Evolutionary conservation across 2,888 invertebrate species (phyloP).

Genomic region (Pachliopta kotzebuea): DNA sequence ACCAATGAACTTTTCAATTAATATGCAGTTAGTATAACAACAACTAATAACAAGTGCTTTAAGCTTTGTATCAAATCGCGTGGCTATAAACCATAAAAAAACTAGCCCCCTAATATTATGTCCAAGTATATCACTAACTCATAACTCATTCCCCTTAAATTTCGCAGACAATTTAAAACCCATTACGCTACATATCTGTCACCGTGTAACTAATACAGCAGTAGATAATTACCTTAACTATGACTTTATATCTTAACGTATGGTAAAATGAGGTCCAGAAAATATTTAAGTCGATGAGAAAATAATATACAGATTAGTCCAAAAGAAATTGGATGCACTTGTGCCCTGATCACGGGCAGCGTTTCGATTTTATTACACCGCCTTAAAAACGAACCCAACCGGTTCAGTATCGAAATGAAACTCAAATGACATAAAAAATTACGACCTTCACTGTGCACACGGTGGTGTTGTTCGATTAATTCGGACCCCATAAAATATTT

Average conservation of each 20-base stretch:
- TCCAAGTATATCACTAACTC: too few relatives aligned
- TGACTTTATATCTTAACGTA: neutral
- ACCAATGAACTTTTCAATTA: too few relatives aligned
- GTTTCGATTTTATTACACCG: slow-evolving; percentile 76
- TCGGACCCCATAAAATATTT: slow-evolving; percentile 45
- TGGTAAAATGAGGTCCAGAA: neutral
- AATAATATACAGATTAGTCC: neutral
- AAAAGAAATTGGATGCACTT: slow-evolving; percentile 37
- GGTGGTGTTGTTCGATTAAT: slow-evolving; percentile 45
- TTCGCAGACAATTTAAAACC: neutral
- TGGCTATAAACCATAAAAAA: too few relatives aligned
- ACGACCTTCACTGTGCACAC: slow-evolving; percentile 55
- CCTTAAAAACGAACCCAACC: slow-evolving; percentile 71
- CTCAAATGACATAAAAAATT: slow-evolving; percentile 68
- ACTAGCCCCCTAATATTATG: too few relatives aligned
- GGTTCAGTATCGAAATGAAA: slow-evolving; percentile 72
- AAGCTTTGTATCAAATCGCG: too few relatives aligned
- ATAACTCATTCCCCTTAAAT: neutral
- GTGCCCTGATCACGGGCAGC: slow-evolving; percentile 60
- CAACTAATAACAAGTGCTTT: too few relatives aligned
- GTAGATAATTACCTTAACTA: neutral
- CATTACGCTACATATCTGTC: neutral
- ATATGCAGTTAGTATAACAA: too few relatives aligned
- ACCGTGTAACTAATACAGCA: neutral
- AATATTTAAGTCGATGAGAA: neutral